Percentiles rank a stretch among this genome's conserved stretches.
phyloP scores from a whole-genome alignment of 2,113 vertebrate species.

The Typhlomys cinereus region DNA sequence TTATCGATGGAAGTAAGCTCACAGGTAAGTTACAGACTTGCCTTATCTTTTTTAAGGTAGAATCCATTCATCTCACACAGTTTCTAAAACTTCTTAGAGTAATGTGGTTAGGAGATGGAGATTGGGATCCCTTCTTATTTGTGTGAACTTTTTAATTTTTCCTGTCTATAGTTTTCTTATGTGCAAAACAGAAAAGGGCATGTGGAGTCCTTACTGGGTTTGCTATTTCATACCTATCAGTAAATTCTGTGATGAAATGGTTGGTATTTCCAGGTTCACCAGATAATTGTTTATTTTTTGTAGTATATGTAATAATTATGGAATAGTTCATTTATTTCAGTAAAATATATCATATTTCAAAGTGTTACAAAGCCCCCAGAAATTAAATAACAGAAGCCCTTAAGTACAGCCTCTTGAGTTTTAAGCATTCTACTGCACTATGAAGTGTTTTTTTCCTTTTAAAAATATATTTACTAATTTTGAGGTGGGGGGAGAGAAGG shows the following conservation, averaged over 20 bases:
- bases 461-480: too few species aligned
- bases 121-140: not conserved
- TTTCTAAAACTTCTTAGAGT: not conserved
- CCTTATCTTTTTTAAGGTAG: not conserved
- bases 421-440: not conserved
- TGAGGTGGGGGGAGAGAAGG: too few species aligned
- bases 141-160: not conserved
- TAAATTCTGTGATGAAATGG: conserved; percentile 7
- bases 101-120: not conserved
- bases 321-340: not conserved
- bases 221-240: not conserved
- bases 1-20: not conserved
- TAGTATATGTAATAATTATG: not conserved
- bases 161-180: not conserved
- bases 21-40: not conserved
- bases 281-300: conserved; percentile 18
- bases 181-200: not conserved
- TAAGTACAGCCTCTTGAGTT: not conserved
- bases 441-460: not conserved
- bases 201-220: not conserved
- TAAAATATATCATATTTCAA: not conserved
- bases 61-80: not conserved
- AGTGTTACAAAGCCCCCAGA: not conserved
- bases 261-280: not conserved
- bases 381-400: conserved; percentile 14